Conservation (phyloP, 2,113 vertebrate species). For the Spea bombifrons region DNA sequence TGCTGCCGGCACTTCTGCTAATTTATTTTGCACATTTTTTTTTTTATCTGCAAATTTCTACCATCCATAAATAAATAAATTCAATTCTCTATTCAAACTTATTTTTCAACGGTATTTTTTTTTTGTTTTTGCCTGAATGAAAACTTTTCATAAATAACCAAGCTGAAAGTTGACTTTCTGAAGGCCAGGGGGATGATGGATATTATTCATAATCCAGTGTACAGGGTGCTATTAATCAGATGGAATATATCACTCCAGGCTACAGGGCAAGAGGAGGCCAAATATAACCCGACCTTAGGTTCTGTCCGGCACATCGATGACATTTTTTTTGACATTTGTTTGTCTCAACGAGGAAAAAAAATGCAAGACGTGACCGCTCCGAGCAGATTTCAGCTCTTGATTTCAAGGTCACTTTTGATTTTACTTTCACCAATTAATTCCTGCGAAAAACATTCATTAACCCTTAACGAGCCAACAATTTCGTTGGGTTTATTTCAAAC, state of each 20-base stretch:
- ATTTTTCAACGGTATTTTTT: too few species aligned
- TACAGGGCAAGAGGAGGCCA: background rate
- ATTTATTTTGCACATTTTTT: too few species aligned
- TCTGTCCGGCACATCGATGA: background rate
- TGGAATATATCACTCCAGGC: background rate
- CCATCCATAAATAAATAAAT: too few species aligned
- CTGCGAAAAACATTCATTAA: background rate
- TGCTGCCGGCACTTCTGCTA: too few species aligned
- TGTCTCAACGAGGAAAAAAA: background rate
- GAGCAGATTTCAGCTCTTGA: background rate
- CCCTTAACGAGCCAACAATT: too few species aligned
- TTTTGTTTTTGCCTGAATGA: background rate
- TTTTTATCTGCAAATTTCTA: too few species aligned
- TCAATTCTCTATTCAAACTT: too few species aligned
- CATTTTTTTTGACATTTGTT: background rate
- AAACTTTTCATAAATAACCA: background rate
- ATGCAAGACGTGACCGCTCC: background rate
- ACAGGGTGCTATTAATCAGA: background rate
- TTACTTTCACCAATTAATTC: background rate
- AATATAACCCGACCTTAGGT: background rate
- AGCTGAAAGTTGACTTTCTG: background rate
- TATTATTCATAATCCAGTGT: background rate
- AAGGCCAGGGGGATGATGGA: background rate
- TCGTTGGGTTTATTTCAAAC: too few species aligned
- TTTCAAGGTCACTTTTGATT: background rate